These are phyloP conservation scores for Acrobasis repandana DNA, from an alignment of 2,888 invertebrate genomes.

Conservation along the genomic window DNA sequence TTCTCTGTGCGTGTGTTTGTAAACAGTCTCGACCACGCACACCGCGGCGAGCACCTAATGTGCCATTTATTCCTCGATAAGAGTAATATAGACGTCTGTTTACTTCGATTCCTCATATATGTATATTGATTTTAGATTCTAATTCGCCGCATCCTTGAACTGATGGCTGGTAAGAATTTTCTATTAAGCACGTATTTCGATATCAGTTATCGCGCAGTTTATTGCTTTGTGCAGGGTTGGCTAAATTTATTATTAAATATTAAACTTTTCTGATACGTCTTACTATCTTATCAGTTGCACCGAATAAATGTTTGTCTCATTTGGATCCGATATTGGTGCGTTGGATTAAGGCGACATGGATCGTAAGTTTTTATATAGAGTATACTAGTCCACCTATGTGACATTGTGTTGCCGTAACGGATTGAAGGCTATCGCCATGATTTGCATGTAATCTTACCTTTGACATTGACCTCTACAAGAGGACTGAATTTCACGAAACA, in stretches of 20 bases:
- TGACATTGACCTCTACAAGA: neutral
- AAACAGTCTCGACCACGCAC: conserved; percentile 60
- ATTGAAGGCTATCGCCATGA: conserved; percentile 1
- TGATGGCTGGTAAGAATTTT: conserved; percentile 73
- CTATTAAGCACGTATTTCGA: conserved; percentile 28
- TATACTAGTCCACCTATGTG: conserved; percentile 15
- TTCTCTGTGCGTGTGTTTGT: conserved; percentile 61
- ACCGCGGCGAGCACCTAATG: conserved; percentile 37
- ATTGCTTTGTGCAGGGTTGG: conserved; percentile 26
- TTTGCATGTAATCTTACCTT: conserved; percentile 5
- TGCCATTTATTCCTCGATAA: conserved; percentile 62
- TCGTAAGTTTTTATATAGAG: conserved; percentile 49
- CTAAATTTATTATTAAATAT: conserved; percentile 27
- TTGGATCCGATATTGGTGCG: conserved; percentile 46
- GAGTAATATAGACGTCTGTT: conserved; percentile 62
- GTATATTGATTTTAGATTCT: conserved; percentile 70
- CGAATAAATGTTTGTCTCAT: conserved; percentile 49
- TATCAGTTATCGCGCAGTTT: neutral
- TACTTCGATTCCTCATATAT: conserved; percentile 71
- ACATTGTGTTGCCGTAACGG: conserved; percentile 11
- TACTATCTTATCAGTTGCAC: conserved; percentile 61
- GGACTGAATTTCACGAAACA: neutral
- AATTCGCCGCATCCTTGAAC: conserved; percentile 67
- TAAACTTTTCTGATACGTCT: conserved; percentile 38
- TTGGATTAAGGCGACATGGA: conserved; percentile 48